Evolutionary conservation across 2,797 vertebrate genomes (phyloP).

Genomic region (Peromyscus melanophrys): DNA sequence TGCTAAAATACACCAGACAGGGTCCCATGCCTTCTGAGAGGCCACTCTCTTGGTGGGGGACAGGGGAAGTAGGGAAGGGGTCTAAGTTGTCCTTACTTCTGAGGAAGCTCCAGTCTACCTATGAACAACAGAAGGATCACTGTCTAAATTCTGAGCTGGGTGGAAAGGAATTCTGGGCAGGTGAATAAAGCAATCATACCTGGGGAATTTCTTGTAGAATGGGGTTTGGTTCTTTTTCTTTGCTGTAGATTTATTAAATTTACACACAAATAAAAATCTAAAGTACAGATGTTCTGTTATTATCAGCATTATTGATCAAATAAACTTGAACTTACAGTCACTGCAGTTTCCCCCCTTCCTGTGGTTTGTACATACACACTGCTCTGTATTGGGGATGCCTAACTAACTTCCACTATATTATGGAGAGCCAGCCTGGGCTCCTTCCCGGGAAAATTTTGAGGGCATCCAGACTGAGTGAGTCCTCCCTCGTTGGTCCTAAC

Average conservation of each 20-base stretch:
- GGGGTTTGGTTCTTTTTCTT: slow-evolving; percentile 28
- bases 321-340: neutral
- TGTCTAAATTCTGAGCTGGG: neutral
- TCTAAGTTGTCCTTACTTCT: neutral
- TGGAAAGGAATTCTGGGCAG: slow-evolving; percentile 14
- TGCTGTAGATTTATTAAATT: slow-evolving; percentile 39
- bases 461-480: neutral
- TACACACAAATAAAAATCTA: slow-evolving; percentile 43
- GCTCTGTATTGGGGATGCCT: neutral
- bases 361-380: neutral
- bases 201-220: neutral
- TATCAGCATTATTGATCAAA: slow-evolving; percentile 50
- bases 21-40: neutral
- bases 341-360: neutral
- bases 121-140: neutral
- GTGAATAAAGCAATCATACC: neutral
- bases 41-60: neutral
- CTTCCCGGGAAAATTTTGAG: neutral
- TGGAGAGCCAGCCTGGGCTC: neutral
- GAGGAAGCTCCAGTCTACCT: neutral
- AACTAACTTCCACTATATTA: neutral
- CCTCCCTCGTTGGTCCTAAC: neutral
- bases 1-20: neutral
- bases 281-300: slow-evolving; percentile 9
- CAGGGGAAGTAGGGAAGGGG: neutral